Evolutionary conservation across 1,140 invertebrate genomes (phyloP).

Genomic region (Drosophila athabasca): DNA sequence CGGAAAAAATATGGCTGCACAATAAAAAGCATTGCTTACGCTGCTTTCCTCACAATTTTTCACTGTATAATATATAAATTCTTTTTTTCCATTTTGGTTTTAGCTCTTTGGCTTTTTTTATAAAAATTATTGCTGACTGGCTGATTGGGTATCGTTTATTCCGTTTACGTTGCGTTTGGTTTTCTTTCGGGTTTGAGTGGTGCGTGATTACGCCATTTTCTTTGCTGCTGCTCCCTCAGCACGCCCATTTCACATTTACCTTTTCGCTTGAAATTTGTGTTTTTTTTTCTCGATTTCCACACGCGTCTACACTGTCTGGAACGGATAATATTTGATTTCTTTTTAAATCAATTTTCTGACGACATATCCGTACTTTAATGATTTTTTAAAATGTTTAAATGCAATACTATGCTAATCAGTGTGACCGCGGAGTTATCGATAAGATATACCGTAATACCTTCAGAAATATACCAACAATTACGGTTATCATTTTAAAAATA

Average conservation of each 20-base stretch:
- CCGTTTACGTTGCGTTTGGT: slow-evolving; percentile 68
- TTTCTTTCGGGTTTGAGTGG: slow-evolving; percentile 69
- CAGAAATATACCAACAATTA: too few species aligned
- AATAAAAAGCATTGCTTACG: slow-evolving; percentile 44
- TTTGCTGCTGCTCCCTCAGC: slow-evolving; percentile 55
- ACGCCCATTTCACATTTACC: slow-evolving; percentile 77
- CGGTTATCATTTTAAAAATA: too few species aligned
- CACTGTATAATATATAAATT: slow-evolving; percentile 13
- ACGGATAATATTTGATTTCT: slow-evolving; percentile 24
- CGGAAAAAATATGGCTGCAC: slow-evolving; percentile 74
- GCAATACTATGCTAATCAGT: not conserved
- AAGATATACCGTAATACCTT: too few species aligned
- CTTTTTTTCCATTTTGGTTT: slow-evolving; percentile 24
- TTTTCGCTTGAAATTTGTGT: slow-evolving; percentile 42
- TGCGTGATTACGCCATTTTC: slow-evolving; percentile 82
- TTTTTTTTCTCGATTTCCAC: slow-evolving; percentile 46
- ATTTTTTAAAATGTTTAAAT: slow-evolving; percentile 26
- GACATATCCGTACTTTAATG: slow-evolving; percentile 13
- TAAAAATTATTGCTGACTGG: slow-evolving; percentile 68
- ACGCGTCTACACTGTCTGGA: slow-evolving; percentile 42
- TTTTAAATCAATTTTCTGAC: slow-evolving; percentile 50
- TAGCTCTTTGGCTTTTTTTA: slow-evolving; percentile 49
- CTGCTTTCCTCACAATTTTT: slow-evolving; percentile 44
- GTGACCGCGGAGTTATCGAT: too few species aligned
- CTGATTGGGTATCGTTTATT: slow-evolving; percentile 68